Evolutionary conservation across 30 jellyfish, hydroid and myxozoan species (phyloP).

Genomic region (Pseudorhiza aurosa): DNA sequence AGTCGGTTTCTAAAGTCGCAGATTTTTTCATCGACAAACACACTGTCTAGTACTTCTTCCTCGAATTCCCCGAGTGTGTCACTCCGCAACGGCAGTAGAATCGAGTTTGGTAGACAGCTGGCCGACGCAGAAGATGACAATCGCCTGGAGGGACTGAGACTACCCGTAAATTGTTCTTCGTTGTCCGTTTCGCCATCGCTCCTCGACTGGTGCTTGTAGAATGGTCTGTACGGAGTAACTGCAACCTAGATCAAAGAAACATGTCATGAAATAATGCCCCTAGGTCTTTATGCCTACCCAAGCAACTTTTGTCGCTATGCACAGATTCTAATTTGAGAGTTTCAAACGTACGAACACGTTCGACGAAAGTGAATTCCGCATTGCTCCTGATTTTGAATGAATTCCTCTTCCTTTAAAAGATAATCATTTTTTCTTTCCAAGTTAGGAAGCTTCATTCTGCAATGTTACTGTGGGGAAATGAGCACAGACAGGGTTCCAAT

Average conservation of each 20-base stretch:
- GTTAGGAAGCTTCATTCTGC: neutral
- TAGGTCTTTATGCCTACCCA: neutral
- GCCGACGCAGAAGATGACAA: conserved; percentile 16
- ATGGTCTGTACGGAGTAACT: conserved; percentile 35
- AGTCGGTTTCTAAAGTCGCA: neutral
- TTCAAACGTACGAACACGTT: no score
- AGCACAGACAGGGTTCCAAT: no score
- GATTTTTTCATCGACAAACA: neutral
- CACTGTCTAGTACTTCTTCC: conserved; percentile 26
- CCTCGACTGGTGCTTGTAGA: neutral
- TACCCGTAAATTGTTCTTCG: conserved; percentile 4
- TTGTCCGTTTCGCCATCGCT: conserved; percentile 46
- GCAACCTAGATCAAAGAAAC: neutral
- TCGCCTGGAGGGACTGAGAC: neutral
- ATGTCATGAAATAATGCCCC: neutral
- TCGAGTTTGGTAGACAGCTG: conserved; percentile 21
- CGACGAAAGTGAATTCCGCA: no score
- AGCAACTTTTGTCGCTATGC: neutral
- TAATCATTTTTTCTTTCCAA: neutral
- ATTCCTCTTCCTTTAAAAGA: neutral
- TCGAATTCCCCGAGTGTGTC: neutral
- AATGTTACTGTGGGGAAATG: no score
- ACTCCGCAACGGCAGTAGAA: conserved; percentile 12
- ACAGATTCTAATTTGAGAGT: no score
- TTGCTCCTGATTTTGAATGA: no score